Percentiles rank a stretch among this genome's conserved stretches.
These are phyloP conservation scores for Calliopsis andreniformis DNA, from an alignment of 1,140 invertebrate species.

Conservation along the genomic window DNA sequence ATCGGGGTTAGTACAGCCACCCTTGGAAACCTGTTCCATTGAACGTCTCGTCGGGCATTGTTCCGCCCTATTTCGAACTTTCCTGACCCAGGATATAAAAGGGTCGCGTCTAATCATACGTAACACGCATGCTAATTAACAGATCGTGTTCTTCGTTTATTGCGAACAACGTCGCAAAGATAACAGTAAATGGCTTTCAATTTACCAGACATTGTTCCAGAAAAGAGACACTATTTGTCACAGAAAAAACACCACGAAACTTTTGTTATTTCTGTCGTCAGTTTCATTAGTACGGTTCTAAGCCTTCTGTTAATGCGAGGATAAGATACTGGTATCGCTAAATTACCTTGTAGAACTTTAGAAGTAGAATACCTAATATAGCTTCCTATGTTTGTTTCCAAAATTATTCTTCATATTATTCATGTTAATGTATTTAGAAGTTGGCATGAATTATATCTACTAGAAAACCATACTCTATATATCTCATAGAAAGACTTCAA, in stretches of 20 bases:
- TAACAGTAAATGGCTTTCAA: slow-evolving; percentile 46
- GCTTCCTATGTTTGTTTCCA: too few relatives aligned
- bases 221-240: slow-evolving; percentile 31
- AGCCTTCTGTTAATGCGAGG: too few relatives aligned
- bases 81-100: slow-evolving; percentile 45
- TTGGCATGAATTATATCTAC: too few relatives aligned
- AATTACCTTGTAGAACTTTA: too few relatives aligned
- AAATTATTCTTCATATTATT: too few relatives aligned
- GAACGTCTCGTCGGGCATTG: slow-evolving; percentile 43
- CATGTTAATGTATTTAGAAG: too few relatives aligned
- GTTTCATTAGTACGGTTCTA: background rate
- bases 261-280: background rate
- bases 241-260: background rate
- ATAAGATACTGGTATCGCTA: too few relatives aligned
- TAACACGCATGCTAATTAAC: slow-evolving; percentile 54
- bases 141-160: slow-evolving; percentile 22
- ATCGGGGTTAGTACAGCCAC: slow-evolving; percentile 47
- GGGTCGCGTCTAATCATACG: slow-evolving; percentile 48
- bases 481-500: too few relatives aligned
- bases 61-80: slow-evolving; percentile 51
- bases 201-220: slow-evolving; percentile 26
- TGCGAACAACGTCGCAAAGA: slow-evolving; percentile 41
- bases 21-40: slow-evolving; percentile 49
- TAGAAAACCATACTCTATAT: too few relatives aligned
- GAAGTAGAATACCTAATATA: too few relatives aligned